Base-by-base conservation (phyloP, 1,140 invertebrate genomes). In the Probaryconus sp. region DNA sequence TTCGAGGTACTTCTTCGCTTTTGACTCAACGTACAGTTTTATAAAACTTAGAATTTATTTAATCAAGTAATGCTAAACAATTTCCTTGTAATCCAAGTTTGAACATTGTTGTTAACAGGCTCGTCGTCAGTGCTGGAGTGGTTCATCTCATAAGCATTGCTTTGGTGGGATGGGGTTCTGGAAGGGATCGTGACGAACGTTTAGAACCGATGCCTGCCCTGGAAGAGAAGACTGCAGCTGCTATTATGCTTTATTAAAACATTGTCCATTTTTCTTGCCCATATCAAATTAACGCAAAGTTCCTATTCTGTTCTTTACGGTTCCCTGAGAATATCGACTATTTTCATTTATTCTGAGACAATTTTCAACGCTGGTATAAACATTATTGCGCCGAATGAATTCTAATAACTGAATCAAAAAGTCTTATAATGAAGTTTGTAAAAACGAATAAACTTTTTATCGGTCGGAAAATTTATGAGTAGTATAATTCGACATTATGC, bases 151-250 rank as follows among this genome's bases (percentile, higher is more conserved):
- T 94, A 20, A 96, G 95, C 86, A 90, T 95, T 64, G 86, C 93
- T 2, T 89, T 95, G 47, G 89, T 96, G 4, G 90, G 91, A 58
- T 90, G 94, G 75, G 93, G 93, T 9, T 92, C 91, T 37, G 90
- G 90, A 17, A 92, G 93, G 79, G 88, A 89, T 5, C 87, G 90
- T 14, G 90, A 92, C 21, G 88, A 90, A 16, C 91, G 91, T 69
- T 87, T 90, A 0, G 89, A 87, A 55, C 76, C 91, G 1, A 91
- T 92, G 42, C 92, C 93, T 0, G 91, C 93, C 18, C 86, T 93
- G 5, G 93, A 95, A 79, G 94, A 95, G 83, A 95, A 95, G 86
- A 91, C 92, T 47, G 94, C 94, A 72, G 94, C 93, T 78, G 93
- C 93, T 72, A 95, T 95, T 81, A 95, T 95, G 93, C 86, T 95